Percentiles rank a stretch among this genome's conserved stretches.
Conservation (phyloP, 2,113 vertebrate species). For the Paramisgurnus dabryanus region DNA sequence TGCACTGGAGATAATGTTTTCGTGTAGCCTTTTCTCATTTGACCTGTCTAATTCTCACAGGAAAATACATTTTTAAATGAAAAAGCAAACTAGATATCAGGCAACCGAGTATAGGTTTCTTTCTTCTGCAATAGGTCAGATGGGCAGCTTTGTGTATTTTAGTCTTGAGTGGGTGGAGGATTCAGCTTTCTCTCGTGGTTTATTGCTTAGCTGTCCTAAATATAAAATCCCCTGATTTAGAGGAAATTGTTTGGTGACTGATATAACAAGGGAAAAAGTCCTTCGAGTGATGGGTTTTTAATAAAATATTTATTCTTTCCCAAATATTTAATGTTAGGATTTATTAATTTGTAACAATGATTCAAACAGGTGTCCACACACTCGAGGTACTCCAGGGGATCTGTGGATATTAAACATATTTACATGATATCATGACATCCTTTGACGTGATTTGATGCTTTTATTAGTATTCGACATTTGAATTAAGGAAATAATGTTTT, state of each 20-base stretch:
- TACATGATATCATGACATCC: too few relatives aligned
- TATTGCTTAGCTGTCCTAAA: conserved; percentile 3
- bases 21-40: background rate
- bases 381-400: too few relatives aligned
- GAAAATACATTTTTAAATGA: background rate
- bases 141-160: conserved; percentile 7
- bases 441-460: too few relatives aligned
- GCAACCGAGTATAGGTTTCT: background rate
- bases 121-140: conserved; percentile 9
- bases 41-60: background rate
- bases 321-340: too few relatives aligned
- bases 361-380: too few relatives aligned
- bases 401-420: too few relatives aligned
- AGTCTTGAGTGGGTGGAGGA: conserved; percentile 30
- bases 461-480: too few relatives aligned
- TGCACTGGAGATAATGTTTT: background rate
- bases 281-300: too few relatives aligned
- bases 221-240: conserved; percentile 8
- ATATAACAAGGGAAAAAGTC: background rate
- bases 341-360: too few relatives aligned
- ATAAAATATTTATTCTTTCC: too few relatives aligned
- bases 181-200: conserved; percentile 19
- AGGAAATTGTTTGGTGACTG: background rate
- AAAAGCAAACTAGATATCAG: conserved; percentile 2
- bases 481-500: background rate